These are phyloP conservation scores for Pseudorectes ferrugineus DNA, from an alignment of 2,113 vertebrate species.

Conservation along the genomic window DNA sequence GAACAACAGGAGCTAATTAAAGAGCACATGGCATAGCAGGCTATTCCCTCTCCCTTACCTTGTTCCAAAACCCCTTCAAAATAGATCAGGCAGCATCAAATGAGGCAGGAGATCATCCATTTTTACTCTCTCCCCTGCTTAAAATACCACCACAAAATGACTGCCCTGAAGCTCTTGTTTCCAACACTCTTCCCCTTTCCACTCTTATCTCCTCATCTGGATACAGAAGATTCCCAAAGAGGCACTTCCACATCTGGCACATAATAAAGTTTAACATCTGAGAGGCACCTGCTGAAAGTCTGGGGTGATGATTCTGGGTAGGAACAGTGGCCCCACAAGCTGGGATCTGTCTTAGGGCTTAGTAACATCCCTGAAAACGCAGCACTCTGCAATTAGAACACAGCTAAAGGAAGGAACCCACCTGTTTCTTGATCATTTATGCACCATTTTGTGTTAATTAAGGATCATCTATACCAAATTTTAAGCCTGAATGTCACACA, in stretches of 20 bases:
- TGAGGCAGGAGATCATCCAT: not conserved
- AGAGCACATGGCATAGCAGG: not conserved
- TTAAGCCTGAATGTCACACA: not conserved
- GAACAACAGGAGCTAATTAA: not conserved
- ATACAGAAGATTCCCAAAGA: not conserved
- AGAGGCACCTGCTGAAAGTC: not conserved
- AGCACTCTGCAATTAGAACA: not conserved
- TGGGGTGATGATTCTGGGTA: not conserved
- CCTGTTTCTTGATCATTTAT: not conserved
- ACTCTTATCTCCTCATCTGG: fast-evolving
- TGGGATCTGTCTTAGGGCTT: not conserved
- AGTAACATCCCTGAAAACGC: not conserved
- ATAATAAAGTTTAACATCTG: not conserved
- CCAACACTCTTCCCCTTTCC: not conserved
- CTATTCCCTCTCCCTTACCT: not conserved
- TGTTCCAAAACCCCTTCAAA: not conserved
- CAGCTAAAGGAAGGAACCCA: not conserved
- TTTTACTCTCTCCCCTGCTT: not conserved
- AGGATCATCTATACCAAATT: not conserved
- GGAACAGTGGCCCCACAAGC: not conserved
- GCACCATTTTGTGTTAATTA: constrained; percentile 12
- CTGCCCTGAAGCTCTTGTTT: not conserved
- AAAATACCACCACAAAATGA: not conserved
- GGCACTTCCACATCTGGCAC: not conserved
- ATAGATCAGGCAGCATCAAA: not conserved